These are phyloP conservation scores for Caenorhabditis remanei DNA, from an alignment of 1,140 invertebrate genomes.

Conservation along the genomic window DNA sequence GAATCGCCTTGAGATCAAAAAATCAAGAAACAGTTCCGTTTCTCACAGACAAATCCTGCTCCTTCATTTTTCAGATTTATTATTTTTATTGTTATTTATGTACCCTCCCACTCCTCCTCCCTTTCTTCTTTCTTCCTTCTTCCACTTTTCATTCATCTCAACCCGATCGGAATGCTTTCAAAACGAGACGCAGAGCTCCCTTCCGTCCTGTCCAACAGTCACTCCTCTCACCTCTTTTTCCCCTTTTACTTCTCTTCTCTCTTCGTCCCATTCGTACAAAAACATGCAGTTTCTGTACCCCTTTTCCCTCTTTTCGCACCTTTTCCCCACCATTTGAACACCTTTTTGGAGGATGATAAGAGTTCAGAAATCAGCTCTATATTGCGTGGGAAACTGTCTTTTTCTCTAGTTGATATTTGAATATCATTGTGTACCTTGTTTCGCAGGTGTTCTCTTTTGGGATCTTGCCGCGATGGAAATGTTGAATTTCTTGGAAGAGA, in stretches of 20 bases:
- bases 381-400: too few relatives aligned
- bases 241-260: neutral
- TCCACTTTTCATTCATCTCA: neutral
- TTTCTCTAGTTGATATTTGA: too few relatives aligned
- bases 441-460: neutral
- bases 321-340: conserved; percentile 8
- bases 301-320: neutral
- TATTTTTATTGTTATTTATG: neutral
- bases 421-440: too few relatives aligned
- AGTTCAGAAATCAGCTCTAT: too few relatives aligned
- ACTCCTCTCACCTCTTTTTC: neutral
- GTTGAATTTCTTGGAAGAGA: neutral
- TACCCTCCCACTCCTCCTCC: neutral
- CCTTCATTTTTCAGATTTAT: too few relatives aligned
- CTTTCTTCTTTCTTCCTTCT: too few relatives aligned
- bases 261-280: conserved; percentile 27
- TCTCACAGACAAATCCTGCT: too few relatives aligned
- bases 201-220: neutral
- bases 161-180: conserved; percentile 8
- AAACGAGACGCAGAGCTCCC: conserved; percentile 40
- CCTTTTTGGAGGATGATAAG: neutral
- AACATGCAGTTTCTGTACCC: neutral
- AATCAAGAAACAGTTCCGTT: too few relatives aligned
- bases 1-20: too few relatives aligned
- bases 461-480: neutral